phyloP scores from a whole-genome alignment of 1,140 invertebrate species.

The Phymorhynchus buccinoides region DNA sequence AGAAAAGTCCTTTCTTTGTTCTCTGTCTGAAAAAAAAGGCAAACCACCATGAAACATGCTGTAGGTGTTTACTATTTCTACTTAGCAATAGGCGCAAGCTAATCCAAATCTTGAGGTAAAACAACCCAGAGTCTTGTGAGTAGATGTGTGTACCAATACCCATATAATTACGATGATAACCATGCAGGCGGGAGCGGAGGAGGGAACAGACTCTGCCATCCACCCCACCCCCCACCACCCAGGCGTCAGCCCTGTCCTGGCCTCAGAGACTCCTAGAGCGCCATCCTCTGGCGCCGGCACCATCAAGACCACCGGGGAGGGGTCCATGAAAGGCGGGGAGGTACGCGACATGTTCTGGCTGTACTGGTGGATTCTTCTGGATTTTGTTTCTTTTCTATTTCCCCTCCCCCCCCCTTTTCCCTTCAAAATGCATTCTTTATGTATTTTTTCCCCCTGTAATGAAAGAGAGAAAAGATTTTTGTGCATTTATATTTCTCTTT shows the following conservation, averaged over 20 bases:
- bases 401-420: background rate
- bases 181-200: constrained; percentile 58
- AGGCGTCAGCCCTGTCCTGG: constrained; percentile 38
- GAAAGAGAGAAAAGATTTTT: background rate
- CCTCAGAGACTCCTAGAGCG: constrained; percentile 58
- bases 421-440: no score
- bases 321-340: constrained; percentile 48
- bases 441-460: no score
- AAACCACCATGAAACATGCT: no score
- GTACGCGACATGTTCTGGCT: constrained; percentile 21
- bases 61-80: no score
- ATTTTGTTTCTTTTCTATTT: background rate
- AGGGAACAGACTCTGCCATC: constrained; percentile 57
- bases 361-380: background rate
- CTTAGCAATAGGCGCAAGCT: no score
- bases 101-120: no score
- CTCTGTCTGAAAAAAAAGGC: no score
- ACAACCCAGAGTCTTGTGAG: no score
- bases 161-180: no score
- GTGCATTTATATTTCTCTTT: no score
- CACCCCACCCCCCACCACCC: constrained; percentile 52
- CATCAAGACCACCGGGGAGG: constrained; percentile 55
- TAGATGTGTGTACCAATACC: no score
- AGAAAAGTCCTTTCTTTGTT: no score
- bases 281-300: constrained; percentile 61